Base-by-base conservation (phyloP, 1,140 invertebrate species). In the Drosophila tropicalis region DNA sequence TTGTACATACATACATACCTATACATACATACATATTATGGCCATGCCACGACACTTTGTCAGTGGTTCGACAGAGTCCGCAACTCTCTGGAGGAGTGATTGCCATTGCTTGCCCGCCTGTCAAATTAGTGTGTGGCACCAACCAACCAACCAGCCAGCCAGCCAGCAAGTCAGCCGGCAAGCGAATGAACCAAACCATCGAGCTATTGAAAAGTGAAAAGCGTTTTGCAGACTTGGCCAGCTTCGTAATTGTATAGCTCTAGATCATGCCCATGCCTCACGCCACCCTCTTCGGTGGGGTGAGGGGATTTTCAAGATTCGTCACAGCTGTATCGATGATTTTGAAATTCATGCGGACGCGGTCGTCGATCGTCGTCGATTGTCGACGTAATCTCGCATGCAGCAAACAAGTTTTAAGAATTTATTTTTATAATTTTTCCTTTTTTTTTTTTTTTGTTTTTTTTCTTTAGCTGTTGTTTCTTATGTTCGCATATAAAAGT, bases 401-500 rank as follows among this genome's bases (percentile, higher is more conserved):
- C 83, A 76, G 83, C 76, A 87, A 87, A 87, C 84, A 73, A 87
- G 84, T 87, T 87, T 89, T 61, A 80, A 87, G 84, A 87, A 87
- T 86, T 82, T 86, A 82, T 86, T 79, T 87, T 84, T 87, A 84
- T 86, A 83, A 71, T 87, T 32, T 58, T 58, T 19, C 55, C n/a
- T 29, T 57, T 15, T 17, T 54, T 54, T 51, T 63, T 63, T 51
- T 1, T 82, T 72, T 79, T n/a, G n/a, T n/a, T 67, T 79, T 62
- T 15, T 63, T 62, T 10, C 82, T 19, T n/a, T 44, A 15, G 15
- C 79, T 79, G 67, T 78, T 62, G n/a, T 82, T 79, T 76, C 76
- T 62, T 68, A 54, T 79, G 70, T 58, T 83, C 76, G 77, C 70
- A 76, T 84, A 70, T 71, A 77, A 83, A 84, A 85, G 77, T 81